Conservation (phyloP, 2,888 invertebrate species). For the Drosophila quinaria region DNA sequence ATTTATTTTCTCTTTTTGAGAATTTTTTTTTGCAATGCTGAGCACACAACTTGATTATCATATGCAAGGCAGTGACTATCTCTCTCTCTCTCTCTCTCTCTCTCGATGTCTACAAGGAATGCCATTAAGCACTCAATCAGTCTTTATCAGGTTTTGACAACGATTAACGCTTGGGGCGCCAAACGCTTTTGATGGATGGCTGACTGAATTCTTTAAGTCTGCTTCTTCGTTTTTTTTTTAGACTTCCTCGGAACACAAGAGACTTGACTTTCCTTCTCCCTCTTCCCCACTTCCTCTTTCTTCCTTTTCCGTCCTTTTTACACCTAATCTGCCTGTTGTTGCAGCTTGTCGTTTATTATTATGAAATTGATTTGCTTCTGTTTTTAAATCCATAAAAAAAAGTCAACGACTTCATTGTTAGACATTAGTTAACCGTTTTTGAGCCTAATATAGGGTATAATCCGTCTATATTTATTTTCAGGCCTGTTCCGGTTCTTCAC, state of each 20-base stretch:
- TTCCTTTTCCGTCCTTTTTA: background rate
- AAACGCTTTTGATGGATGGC: conserved; percentile 78
- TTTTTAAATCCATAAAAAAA: conserved; percentile 33
- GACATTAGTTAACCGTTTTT: conserved; percentile 44
- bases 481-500: too few relatives aligned
- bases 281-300: background rate
- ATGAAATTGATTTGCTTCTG: conserved; percentile 68
- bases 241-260: background rate
- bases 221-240: conserved; percentile 8
- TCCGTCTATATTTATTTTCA: too few relatives aligned
- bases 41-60: conserved; percentile 69
- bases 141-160: conserved; percentile 83
- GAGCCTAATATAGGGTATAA: background rate
- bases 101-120: conserved; percentile 48
- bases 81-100: background rate
- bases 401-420: background rate
- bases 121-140: conserved; percentile 82
- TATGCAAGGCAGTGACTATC: conserved; percentile 39
- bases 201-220: conserved; percentile 44
- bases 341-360: conserved; percentile 52
- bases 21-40: conserved; percentile 45
- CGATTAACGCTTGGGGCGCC: conserved; percentile 78
- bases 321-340: conserved; percentile 1
- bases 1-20: conserved; percentile 12
- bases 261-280: conserved; percentile 4